Conservation (phyloP, 2,797 vertebrate species). For the Crypturellus tataupa region DNA sequence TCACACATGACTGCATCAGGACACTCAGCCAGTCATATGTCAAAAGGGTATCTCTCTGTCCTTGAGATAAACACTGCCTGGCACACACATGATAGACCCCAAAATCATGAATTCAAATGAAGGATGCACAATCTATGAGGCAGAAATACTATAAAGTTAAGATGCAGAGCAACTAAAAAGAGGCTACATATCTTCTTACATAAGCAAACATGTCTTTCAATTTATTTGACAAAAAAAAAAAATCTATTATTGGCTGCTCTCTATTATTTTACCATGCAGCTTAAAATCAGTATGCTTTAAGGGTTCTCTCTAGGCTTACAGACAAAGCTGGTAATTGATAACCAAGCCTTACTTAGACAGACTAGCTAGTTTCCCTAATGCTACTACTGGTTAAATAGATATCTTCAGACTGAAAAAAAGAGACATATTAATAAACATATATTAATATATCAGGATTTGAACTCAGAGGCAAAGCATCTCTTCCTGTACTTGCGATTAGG, state of each 20-base stretch:
- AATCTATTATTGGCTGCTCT: not conserved
- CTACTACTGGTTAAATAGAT: not conserved
- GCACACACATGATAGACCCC: not conserved
- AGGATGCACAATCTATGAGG: not conserved
- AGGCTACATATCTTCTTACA: not conserved
- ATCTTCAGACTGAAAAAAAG: not conserved
- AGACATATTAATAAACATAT: not conserved
- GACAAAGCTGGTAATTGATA: not conserved
- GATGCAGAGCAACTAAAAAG: not conserved
- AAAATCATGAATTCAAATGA: not conserved
- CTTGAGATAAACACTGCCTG: not conserved
- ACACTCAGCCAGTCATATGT: not conserved
- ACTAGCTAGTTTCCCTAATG: not conserved
- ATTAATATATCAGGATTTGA: not conserved
- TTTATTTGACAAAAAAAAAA: not conserved
- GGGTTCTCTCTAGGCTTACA: not conserved
- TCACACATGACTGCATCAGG: not conserved
- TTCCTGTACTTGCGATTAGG: not conserved
- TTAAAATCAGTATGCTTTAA: not conserved
- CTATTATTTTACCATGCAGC: not conserved
- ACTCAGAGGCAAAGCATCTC: not conserved
- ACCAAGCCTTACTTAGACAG: not conserved
- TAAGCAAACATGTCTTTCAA: not conserved
- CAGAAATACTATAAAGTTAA: not conserved
- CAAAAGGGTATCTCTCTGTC: not conserved